phyloP scores from a whole-genome alignment of 2,797 vertebrate genomes.

The Pangasius larnaudii region DNA sequence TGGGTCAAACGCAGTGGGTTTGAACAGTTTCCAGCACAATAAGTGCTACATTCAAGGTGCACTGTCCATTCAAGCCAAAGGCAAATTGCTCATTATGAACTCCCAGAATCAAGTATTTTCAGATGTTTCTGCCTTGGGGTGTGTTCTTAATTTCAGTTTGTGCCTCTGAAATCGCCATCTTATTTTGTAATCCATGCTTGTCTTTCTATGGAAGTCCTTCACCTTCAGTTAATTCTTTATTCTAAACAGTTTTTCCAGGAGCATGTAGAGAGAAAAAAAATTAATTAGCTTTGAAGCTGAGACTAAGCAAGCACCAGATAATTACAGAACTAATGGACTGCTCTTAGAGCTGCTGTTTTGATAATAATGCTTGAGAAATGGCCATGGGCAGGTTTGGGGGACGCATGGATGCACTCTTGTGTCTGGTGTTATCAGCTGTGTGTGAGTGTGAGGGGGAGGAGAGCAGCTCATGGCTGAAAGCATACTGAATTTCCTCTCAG shows the following conservation, averaged over 20 bases:
- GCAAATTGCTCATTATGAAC: not conserved
- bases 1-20: not conserved
- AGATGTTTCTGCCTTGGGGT: not conserved
- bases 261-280: not conserved
- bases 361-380: constrained; percentile 32
- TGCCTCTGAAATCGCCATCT: not conserved
- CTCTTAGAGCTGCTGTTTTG: constrained; percentile 21
- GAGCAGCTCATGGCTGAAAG: constrained; percentile 15
- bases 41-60: no score
- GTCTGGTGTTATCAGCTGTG: constrained; percentile 51
- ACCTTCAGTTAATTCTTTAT: not conserved
- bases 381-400: constrained; percentile 39
- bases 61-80: not conserved
- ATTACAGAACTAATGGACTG: constrained; percentile 27
- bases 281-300: constrained; percentile 19
- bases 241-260: not conserved
- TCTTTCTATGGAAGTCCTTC: constrained; percentile 1
- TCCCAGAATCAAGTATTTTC: not conserved
- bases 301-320: constrained; percentile 16
- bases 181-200: not conserved
- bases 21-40: not conserved
- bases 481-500: constrained; percentile 45
- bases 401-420: constrained; percentile 47
- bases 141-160: not conserved
- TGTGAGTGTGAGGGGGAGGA: constrained; percentile 35